phyloP scores from a whole-genome alignment of 30 jellyfish, hydroid and myxozoan genomes.

The Euphysa ruthae region DNA sequence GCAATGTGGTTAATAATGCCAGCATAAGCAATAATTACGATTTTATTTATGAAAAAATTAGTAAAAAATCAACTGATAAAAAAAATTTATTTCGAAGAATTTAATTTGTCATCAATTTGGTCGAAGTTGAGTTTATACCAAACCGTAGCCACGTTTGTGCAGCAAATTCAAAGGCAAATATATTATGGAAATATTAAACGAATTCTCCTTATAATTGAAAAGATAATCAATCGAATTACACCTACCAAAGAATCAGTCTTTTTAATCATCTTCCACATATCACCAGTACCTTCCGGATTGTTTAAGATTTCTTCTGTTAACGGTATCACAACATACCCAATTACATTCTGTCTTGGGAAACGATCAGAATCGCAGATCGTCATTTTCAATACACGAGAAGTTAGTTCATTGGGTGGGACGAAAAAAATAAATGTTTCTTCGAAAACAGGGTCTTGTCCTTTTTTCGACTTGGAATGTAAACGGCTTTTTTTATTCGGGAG shows the following conservation, averaged over 20 bases:
- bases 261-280: conserved; percentile 63
- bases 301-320: conserved; percentile 40
- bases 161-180: too few species aligned
- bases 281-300: conserved; percentile 70
- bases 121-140: too few species aligned
- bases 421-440: conserved; percentile 63
- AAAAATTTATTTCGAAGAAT: too few species aligned
- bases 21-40: too few species aligned
- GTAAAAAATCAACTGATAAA: too few species aligned
- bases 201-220: too few species aligned
- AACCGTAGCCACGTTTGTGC: too few species aligned
- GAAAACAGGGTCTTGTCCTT: conserved; percentile 71
- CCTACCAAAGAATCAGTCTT: conserved; percentile 62
- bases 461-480: conserved; percentile 53
- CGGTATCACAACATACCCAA: conserved; percentile 71
- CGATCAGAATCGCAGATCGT: conserved; percentile 82
- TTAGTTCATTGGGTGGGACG: conserved; percentile 52
- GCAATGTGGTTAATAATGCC: too few species aligned
- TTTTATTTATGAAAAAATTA: too few species aligned
- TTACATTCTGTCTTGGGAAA: conserved; percentile 61
- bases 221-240: too few species aligned
- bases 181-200: too few species aligned
- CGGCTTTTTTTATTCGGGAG: conserved; percentile 82
- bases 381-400: conserved; percentile 39
- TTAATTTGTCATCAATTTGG: too few species aligned